phyloP scores from a whole-genome alignment of 2,797 vertebrate species.

The Malurus leucopterus region DNA sequence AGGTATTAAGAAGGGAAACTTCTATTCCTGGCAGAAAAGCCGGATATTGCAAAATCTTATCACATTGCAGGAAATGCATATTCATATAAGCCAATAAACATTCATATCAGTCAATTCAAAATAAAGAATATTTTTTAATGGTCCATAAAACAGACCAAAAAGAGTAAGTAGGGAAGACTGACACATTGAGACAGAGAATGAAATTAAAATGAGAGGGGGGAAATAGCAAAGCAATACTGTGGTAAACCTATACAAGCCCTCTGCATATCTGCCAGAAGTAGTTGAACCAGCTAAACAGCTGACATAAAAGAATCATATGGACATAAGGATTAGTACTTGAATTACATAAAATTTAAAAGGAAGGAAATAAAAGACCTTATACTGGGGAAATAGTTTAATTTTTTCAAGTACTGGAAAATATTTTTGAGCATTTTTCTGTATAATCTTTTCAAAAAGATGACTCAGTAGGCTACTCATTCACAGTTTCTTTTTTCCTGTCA shows the following conservation, averaged over 20 bases:
- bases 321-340: not conserved
- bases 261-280: not conserved
- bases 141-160: not conserved
- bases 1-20: not conserved
- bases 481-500: not conserved
- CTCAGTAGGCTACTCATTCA: not conserved
- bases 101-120: not conserved
- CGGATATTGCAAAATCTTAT: not conserved
- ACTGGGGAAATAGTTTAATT: not conserved
- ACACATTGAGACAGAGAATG: not conserved
- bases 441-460: not conserved
- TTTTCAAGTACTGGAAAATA: not conserved
- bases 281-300: not conserved
- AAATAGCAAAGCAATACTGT: not conserved
- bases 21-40: not conserved
- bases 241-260: not conserved
- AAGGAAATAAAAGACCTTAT: not conserved
- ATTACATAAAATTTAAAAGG: not conserved
- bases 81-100: not conserved
- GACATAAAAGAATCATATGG: not conserved
- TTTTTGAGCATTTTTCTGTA: not conserved
- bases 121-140: not conserved
- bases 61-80: not conserved
- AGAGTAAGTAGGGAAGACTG: not conserved
- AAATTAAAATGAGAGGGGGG: not conserved